phyloP scores from a whole-genome alignment of 2,888 invertebrate genomes.

The Luperina nickerlii region DNA sequence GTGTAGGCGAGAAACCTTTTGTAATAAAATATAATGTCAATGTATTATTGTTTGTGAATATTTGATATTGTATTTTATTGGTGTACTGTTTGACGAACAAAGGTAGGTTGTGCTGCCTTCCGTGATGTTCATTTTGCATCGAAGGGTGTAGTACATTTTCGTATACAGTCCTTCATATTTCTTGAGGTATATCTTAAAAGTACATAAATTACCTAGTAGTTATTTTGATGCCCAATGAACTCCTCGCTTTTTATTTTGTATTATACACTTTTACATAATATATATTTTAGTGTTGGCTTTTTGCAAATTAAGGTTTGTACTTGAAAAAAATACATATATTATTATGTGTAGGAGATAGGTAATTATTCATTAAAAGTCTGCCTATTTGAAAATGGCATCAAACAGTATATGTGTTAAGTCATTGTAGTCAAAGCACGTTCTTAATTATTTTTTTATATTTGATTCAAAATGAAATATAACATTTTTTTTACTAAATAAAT shows the following conservation, averaged over 20 bases:
- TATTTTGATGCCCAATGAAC: background rate
- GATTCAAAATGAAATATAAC: slow-evolving; percentile 24
- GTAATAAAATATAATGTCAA: slow-evolving; percentile 63
- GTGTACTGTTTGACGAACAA: slow-evolving; percentile 44
- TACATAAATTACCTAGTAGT: background rate
- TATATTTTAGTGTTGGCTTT: background rate
- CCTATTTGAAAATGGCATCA: background rate
- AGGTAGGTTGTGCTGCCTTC: slow-evolving; percentile 23
- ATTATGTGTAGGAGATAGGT: background rate
- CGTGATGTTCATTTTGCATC: background rate
- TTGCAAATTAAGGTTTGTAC: background rate
- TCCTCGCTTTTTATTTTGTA: background rate
- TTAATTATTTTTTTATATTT: slow-evolving; percentile 8
- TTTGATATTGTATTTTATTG: slow-evolving; percentile 56
- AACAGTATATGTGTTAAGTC: background rate
- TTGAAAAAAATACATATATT: too few relatives aligned
- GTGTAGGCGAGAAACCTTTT: slow-evolving; percentile 60
- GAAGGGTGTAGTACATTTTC: background rate
- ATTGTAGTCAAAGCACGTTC: background rate
- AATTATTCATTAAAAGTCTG: background rate
- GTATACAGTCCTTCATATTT: background rate
- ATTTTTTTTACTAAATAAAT: slow-evolving; percentile 29
- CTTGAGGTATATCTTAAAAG: background rate
- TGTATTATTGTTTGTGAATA: slow-evolving; percentile 61
- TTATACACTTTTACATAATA: background rate